A percentile compares a stretch with the other conserved stretches of the same genome.
Conservation (phyloP, 2,888 invertebrate species). For the Ischnus inquisitorius region DNA sequence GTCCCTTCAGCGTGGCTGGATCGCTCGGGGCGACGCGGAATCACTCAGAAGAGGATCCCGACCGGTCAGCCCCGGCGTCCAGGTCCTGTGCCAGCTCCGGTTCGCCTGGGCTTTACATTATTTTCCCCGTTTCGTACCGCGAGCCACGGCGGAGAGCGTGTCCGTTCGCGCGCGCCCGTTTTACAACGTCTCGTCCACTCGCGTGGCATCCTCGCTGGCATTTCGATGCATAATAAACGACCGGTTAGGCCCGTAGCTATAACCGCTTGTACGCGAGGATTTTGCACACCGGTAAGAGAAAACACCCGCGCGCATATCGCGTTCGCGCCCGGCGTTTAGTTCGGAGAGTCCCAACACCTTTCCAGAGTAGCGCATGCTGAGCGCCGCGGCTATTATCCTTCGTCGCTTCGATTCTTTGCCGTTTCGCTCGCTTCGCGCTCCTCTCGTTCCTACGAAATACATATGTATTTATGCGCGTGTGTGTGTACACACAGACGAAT, state of each 20-base stretch:
- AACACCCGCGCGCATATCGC: constrained; percentile 5
- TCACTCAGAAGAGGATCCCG: constrained; percentile 81
- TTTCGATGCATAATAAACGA: constrained; percentile 85
- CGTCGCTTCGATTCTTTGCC: constrained; percentile 38
- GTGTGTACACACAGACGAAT: not conserved
- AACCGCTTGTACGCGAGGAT: constrained; percentile 56
- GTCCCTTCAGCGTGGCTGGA: constrained; percentile 19
- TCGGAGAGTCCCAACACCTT: constrained; percentile 74
- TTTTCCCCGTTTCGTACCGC: constrained; percentile 43
- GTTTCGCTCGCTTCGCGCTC: constrained; percentile 3
- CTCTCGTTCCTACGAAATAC: not conserved
- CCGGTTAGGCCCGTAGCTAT: constrained; percentile 81
- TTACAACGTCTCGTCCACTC: constrained; percentile 84
- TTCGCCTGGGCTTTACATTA: constrained; percentile 53
- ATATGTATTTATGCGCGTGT: too few species aligned
- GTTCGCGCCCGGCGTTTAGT: constrained; percentile 1
- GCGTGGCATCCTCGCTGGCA: constrained; percentile 84
- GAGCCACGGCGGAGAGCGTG: not conserved
- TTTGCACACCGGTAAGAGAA: constrained; percentile 22
- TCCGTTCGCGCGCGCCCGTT: constrained; percentile 71
- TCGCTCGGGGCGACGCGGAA: constrained; percentile 82
- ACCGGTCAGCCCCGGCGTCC: constrained; percentile 57
- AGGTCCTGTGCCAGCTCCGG: constrained; percentile 5
- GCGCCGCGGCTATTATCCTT: constrained; percentile 24
- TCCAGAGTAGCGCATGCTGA: constrained; percentile 63